Conservation (phyloP, 2,797 vertebrate species). For the Darevskia mixta region DNA sequence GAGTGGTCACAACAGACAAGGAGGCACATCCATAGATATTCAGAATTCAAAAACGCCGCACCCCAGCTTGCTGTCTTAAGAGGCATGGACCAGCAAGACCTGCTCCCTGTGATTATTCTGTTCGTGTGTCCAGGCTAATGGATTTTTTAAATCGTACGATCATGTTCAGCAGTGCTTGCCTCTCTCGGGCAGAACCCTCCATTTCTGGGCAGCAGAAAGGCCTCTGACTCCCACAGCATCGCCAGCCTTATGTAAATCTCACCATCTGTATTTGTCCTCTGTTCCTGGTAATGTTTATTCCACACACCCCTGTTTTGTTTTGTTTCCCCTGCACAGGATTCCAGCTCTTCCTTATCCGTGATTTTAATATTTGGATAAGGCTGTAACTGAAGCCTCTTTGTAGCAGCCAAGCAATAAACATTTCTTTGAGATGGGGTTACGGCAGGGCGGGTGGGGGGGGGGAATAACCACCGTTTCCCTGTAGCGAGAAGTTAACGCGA, state of each 20-base stretch:
- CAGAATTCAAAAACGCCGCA: no score
- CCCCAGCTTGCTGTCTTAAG: not conserved
- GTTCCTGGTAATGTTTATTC: constrained; percentile 8
- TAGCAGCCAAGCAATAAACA: constrained; percentile 47
- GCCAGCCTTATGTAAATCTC: not conserved
- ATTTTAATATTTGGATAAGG: constrained; percentile 36
- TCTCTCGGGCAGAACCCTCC: not conserved
- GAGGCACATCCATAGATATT: not conserved
- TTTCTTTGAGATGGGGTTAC: constrained; percentile 60
- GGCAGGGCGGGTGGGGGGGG: no score
- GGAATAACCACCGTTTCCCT: constrained; percentile 49
- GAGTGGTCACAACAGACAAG: not conserved
- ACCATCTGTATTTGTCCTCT: not conserved
- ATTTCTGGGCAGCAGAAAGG: not conserved
- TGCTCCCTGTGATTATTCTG: no score
- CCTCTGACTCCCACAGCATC: not conserved
- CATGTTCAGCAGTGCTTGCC: not conserved
- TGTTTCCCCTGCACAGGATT: not conserved
- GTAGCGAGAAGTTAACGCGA: constrained; percentile 64
- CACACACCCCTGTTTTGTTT: not conserved
- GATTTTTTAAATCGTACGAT: not conserved
- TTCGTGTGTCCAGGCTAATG: not conserved
- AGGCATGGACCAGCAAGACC: not conserved
- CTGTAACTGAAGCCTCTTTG: constrained; percentile 33
- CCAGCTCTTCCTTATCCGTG: not conserved